These are phyloP conservation scores for Ceratitis capitata DNA, from an alignment of 1,140 invertebrate genomes.

Conservation along the genomic window DNA sequence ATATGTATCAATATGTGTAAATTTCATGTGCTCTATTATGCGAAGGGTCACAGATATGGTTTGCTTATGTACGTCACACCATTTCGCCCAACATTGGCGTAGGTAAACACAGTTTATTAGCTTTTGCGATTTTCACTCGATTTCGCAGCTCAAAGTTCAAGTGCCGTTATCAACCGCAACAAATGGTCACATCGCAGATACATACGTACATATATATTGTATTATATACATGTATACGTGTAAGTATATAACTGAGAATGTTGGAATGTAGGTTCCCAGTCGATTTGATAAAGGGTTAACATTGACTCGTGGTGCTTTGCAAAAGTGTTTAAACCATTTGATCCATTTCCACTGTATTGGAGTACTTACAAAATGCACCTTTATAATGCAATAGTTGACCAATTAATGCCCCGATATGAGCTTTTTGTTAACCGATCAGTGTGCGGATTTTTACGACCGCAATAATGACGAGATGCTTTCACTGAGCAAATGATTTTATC, in stretches of 20 bases:
- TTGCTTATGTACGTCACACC: no score
- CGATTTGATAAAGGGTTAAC: neutral
- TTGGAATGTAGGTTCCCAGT: neutral
- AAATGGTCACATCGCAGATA: neutral
- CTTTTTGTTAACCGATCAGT: no score
- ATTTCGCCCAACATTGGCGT: neutral
- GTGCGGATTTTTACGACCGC: no score
- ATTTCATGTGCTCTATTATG: neutral
- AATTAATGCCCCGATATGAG: no score
- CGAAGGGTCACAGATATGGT: no score
- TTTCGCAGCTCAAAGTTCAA: slow-evolving; percentile 4
- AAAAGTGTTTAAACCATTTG: no score
- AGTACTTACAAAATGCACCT: no score
- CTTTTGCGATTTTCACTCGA: slow-evolving; percentile 13
- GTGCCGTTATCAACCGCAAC: neutral
- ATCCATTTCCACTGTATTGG: no score
- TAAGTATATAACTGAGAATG: no score
- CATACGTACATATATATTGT: neutral
- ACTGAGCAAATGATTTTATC: no score
- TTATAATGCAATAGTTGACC: no score
- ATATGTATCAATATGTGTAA: neutral
- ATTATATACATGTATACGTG: neutral
- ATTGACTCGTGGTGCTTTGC: neutral
- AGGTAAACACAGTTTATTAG: slow-evolving; percentile 19
- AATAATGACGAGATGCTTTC: no score